Evolutionary conservation across 2,797 vertebrate genomes (phyloP).

Genomic region (Eulemur mongoz): DNA sequence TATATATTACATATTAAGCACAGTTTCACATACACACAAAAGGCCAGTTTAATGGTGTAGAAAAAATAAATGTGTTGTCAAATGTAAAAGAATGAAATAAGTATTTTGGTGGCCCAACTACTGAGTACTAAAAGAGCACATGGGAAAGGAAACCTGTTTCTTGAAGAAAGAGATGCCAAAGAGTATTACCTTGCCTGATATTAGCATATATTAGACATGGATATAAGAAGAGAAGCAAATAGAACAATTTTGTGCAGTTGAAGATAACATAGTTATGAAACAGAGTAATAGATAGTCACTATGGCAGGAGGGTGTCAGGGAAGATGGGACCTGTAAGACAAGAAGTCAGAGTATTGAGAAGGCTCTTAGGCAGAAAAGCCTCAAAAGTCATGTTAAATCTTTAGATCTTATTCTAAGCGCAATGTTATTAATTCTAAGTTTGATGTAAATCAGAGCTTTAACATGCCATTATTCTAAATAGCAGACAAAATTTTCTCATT

Average conservation of each 20-base stretch:
- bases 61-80: not conserved
- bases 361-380: not conserved
- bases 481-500: not conserved
- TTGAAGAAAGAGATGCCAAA: not conserved
- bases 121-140: not conserved
- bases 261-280: not conserved
- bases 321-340: not conserved
- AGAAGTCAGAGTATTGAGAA: not conserved
- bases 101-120: not conserved
- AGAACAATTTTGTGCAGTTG: not conserved
- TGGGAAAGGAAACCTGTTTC: not conserved
- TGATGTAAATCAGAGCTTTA: not conserved
- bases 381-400: not conserved
- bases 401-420: not conserved
- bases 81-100: not conserved
- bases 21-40: not conserved
- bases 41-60: not conserved
- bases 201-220: not conserved
- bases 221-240: not conserved
- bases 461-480: not conserved
- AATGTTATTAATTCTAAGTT: constrained; percentile 16
- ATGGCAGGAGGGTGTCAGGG: not conserved
- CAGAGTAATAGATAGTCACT: not conserved
- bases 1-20: not conserved
- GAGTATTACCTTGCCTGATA: not conserved